Base-by-base conservation (phyloP, 1,140 invertebrate species). In the Megalopta genalis region DNA sequence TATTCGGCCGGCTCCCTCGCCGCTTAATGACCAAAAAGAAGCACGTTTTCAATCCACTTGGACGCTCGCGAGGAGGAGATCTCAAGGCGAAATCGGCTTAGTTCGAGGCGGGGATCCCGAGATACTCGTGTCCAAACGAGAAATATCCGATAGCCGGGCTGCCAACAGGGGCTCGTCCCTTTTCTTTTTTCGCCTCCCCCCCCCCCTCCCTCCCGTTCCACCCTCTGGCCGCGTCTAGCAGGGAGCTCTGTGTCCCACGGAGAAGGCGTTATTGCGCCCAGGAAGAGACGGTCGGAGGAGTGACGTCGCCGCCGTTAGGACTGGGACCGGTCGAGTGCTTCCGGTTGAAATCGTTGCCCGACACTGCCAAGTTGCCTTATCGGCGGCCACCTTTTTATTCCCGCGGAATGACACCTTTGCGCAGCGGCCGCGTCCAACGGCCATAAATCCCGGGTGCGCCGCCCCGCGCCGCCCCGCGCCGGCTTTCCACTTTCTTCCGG, bases 341-440 rank as follows among this genome's bases (percentile, higher is more conserved):
- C 18, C 52, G 42, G 32, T 71, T 65, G 27, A 60, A 77, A 42
- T 68, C 69, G 54, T 37, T 63, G 60, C 46, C 8, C 74, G 68
- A 65, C 83, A 70, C 39, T 82, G 80, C 66, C 84, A 85, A 82
- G 65, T 80, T 73, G 73, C 64, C 72, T 86, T 86, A 86, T 86
- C 85, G 80, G 65, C n/a, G 65, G 60, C 69, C 52, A 73, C 71
- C 81, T 86, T 86, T 83, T 86, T 86, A 66, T 69, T 71, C 68
- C 25, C 52, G 14, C 75, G 72, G 74, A 66, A 80, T 59, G 70
- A 71, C 72, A 86, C 84, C 84, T 86, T 75, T 64, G 68, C 39
- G 59, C 63, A 32, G 39, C 59, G 37, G 49, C 49, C 49, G n/a
- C n/a, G 54, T 86, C 69, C 80, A 83, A 86, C 69, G 63, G 9